Conservation (phyloP, 2,113 vertebrate species). For the Pan troglodytes region NHGRI_mPanTro3-v2.1_pri NC_072398.2:83381501-83382000, state of each 20-base stretch:
- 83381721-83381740: background rate
- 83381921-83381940: background rate
- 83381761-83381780: background rate
- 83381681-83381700: background rate
- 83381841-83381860: background rate
- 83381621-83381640: slow-evolving; percentile 47
- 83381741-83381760: background rate
- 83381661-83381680: background rate
- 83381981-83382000: background rate
- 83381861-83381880: too few species aligned
- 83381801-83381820: background rate
- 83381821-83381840: background rate
- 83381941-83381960: fast-evolving
- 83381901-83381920: background rate
- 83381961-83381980: background rate
- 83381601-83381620: slow-evolving; percentile 48
- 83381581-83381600: slow-evolving; percentile 41
- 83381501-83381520: background rate
- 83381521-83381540: background rate
- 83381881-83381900: too few species aligned
- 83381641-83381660: background rate
- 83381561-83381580: background rate
- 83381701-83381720: background rate
- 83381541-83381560: background rate
- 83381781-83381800: background rate